Conservation (phyloP, 2,113 vertebrate species). For the Cyprinus carpio region DNA sequence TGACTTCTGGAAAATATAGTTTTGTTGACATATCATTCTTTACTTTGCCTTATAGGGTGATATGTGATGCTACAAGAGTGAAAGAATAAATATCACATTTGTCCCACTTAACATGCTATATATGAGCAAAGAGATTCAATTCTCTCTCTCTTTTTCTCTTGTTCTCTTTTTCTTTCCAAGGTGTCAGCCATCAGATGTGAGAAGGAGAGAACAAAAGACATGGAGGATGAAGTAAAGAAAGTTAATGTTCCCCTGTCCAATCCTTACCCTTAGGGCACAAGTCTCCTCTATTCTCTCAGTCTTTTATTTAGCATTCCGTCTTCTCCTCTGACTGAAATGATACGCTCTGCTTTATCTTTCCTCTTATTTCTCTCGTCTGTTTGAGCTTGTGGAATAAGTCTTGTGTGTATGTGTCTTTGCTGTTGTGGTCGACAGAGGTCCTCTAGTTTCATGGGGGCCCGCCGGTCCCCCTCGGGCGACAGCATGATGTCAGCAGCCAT, state of each 20-base stretch:
- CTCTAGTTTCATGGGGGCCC: slow-evolving; percentile 72
- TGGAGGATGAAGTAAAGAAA: slow-evolving; percentile 59
- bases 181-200: slow-evolving; percentile 43
- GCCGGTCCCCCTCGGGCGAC: slow-evolving; percentile 71
- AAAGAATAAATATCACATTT: slow-evolving; percentile 5
- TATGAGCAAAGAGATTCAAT: slow-evolving; percentile 5
- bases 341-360: slow-evolving; percentile 61
- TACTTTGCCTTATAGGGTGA: background rate
- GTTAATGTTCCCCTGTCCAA: slow-evolving; percentile 74
- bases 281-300: slow-evolving; percentile 50
- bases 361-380: slow-evolving; percentile 63
- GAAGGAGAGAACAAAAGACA: slow-evolving; percentile 59
- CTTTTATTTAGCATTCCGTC: slow-evolving; percentile 43
- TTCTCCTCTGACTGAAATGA: slow-evolving; percentile 47
- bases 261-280: slow-evolving; percentile 49
- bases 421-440: slow-evolving; percentile 59
- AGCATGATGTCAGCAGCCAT: slow-evolving; percentile 70
- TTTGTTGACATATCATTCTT: background rate
- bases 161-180: slow-evolving; percentile 13
- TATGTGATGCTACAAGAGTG: background rate
- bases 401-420: slow-evolving; percentile 36
- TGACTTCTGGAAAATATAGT: background rate
- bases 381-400: slow-evolving; percentile 72
- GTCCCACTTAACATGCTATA: slow-evolving; percentile 15
- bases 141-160: slow-evolving; percentile 1